Base-by-base conservation (phyloP, 2,797 vertebrate species). In the Gadopsis marmoratus region DNA sequence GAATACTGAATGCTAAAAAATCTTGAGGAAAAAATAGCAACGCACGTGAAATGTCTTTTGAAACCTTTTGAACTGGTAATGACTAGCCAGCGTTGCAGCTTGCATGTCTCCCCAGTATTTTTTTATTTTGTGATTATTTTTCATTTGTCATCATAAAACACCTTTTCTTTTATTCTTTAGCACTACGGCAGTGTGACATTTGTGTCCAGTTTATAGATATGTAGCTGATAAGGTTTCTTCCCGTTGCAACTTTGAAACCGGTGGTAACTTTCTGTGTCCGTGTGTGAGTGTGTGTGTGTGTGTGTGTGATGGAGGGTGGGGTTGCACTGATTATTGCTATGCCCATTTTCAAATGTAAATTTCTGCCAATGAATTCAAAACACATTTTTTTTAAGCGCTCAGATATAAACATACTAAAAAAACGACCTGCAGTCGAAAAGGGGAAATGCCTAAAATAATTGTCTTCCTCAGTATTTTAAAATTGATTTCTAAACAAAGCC, bases 191-290 rank as follows among this genome's bases (percentile, higher is more conserved):
- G 35, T 35, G 29, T 62, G 35, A 50, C 12, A 19, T 53, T 50
- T 79, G 39, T 64, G 39, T 65, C 77, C 2, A 51, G n/a, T 43
- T 64, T 23, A 74, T 11, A 61, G 21, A 71, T 79, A 63, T 75
- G 53, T 56, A n/a, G 12, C 39, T 76, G 29, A 56, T 65, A 45
- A 7, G 29, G 21, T 65, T 81, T 71, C 17, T 45, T 68, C 4
- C 9, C 1, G 1, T 54, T 54, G 64, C 37, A 85, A 53, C 66
- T 78, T 77, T 81, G 33, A 72, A 61, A 47, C 50, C 11, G 3
- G 23, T 35, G 14, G 62, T 13, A 74, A 79, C 68, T 78, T 81
- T 85, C 14, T 54, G 14, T 63, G 5, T 76, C 62, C 54, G 45
- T 71, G 63, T 71, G 35, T 60, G 50, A 50, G 53, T 63, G 31